A percentile compares a stretch with the other conserved stretches of the same genome.
These are phyloP conservation scores for Danio albolineatus DNA, from an alignment of 2,797 vertebrate genomes.

Conservation along the genomic window DNA sequence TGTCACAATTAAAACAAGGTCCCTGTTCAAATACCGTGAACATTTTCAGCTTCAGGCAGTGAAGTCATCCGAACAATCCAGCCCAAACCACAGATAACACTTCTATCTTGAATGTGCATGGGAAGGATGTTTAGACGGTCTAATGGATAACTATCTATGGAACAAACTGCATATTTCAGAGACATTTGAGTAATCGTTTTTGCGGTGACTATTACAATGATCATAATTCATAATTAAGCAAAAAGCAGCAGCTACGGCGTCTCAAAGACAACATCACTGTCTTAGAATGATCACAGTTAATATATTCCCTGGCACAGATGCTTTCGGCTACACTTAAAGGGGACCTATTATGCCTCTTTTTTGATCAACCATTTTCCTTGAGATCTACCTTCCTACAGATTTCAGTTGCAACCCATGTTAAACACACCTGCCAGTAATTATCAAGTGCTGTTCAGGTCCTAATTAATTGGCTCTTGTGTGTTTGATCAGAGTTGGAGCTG, in stretches of 20 bases:
- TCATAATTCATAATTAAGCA: constrained; percentile 55
- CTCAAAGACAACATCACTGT: constrained; percentile 29
- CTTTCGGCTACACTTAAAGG: not conserved
- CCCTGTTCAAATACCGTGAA: constrained; percentile 61
- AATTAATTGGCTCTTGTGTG: too few relatives aligned
- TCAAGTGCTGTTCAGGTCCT: too few relatives aligned
- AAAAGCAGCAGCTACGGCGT: constrained; percentile 42
- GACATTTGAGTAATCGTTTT: constrained; percentile 55
- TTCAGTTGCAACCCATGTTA: too few relatives aligned
- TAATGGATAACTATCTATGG: constrained; percentile 45
- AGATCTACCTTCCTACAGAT: too few relatives aligned
- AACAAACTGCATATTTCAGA: constrained; percentile 34
- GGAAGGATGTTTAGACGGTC: constrained; percentile 56
- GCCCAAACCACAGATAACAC: constrained; percentile 68
- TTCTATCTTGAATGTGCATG: constrained; percentile 65
- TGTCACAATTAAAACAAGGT: constrained; percentile 65
- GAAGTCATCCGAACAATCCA: constrained; percentile 69
- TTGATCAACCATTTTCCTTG: too few relatives aligned
- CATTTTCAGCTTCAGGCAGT: constrained; percentile 67
- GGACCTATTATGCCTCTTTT: too few relatives aligned
- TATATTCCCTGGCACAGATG: not conserved
- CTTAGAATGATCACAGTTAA: too few relatives aligned
- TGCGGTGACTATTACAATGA: constrained; percentile 41
- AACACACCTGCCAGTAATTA: too few relatives aligned
- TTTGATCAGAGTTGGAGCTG: too few relatives aligned